phyloP scores from a whole-genome alignment of 2,888 invertebrate species.

The Andrena hattorfiana region DNA sequence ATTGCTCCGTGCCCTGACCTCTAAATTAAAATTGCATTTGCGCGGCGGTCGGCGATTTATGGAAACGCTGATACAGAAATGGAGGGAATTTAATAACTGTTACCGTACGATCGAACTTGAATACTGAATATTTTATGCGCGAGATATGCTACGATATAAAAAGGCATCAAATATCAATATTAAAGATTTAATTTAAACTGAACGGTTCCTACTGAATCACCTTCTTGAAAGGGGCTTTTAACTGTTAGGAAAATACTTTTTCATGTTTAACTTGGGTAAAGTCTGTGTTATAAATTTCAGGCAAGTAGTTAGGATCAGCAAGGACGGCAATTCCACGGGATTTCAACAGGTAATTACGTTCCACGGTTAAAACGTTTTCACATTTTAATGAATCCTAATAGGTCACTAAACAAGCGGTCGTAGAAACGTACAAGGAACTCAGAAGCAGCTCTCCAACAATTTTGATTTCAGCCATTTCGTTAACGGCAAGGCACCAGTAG shows the following conservation, averaged over 20 bases:
- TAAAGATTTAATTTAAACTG: neutral
- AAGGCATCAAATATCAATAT: neutral
- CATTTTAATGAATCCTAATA: conserved; percentile 10
- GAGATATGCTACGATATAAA: neutral
- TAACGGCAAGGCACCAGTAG: conserved; percentile 21
- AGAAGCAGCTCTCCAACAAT: conserved; percentile 36
- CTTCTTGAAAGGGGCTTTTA: neutral
- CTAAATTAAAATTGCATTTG: conserved; percentile 6
- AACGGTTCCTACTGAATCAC: neutral
- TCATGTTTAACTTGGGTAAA: neutral
- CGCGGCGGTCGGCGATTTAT: neutral
- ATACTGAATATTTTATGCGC: neutral
- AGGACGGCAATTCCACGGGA: neutral
- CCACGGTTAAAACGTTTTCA: conserved; percentile 4
- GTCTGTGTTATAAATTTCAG: neutral
- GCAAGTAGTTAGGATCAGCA: neutral
- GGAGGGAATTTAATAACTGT: neutral
- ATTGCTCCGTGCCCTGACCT: neutral
- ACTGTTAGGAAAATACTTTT: neutral
- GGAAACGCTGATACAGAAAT: neutral
- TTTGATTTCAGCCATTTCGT: conserved; percentile 54
- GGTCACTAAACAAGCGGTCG: neutral
- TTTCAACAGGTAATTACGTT: neutral
- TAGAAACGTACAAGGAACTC: neutral
- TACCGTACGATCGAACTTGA: neutral